These are phyloP conservation scores for Rhagoletis pomonella DNA, from an alignment of 1,140 invertebrate genomes.

Conservation along the genomic window DNA sequence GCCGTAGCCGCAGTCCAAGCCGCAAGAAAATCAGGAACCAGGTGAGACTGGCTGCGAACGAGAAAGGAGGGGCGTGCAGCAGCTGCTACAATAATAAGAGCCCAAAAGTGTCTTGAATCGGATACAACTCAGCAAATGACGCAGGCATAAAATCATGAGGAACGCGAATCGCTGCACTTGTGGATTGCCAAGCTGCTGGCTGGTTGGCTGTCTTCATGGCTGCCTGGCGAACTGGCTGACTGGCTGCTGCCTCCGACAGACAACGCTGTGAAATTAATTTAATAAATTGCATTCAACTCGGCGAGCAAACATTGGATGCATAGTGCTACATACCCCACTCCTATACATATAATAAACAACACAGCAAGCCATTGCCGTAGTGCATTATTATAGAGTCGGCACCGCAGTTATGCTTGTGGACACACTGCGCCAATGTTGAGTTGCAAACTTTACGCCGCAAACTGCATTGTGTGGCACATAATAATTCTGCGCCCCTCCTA, in stretches of 20 bases:
- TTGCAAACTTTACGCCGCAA: neutral
- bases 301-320: too few relatives aligned
- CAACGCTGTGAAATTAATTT: constrained; percentile 34
- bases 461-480: neutral
- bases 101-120: neutral
- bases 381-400: neutral
- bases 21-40: constrained; percentile 1
- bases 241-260: neutral
- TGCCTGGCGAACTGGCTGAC: neutral
- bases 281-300: constrained; percentile 1
- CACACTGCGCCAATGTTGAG: neutral
- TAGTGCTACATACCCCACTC: neutral
- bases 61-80: neutral
- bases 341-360: neutral
- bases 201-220: neutral
- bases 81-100: constrained; percentile 6
- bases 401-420: neutral
- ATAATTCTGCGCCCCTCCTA: too few relatives aligned
- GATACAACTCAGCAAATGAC: neutral
- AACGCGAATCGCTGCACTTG: neutral
- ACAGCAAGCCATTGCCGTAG: too few relatives aligned
- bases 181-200: neutral
- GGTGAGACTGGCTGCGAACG: neutral
- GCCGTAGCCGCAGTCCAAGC: neutral
- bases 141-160: neutral